phyloP scores from a whole-genome alignment of 2,888 invertebrate genomes.

The Kryphioiulus occultus region DNA sequence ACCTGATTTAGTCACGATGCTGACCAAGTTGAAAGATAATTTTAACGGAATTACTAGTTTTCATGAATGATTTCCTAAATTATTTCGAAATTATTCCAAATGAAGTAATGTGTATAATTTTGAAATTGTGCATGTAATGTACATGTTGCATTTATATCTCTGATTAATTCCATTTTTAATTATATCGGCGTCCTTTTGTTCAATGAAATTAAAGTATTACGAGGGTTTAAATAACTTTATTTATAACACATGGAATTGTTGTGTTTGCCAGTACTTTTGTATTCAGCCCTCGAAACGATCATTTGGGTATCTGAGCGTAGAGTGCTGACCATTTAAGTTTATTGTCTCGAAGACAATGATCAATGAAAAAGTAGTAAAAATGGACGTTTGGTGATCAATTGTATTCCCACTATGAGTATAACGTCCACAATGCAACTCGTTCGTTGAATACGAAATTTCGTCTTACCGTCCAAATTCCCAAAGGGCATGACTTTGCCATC shows the following conservation, averaged over 20 bases:
- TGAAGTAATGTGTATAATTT: no score
- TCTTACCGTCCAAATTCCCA: constrained; percentile 58
- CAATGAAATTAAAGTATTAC: no score
- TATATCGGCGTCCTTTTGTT: no score
- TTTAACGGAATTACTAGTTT: no score
- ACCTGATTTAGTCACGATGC: no score
- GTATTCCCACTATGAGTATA: not conserved
- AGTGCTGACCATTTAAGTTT: constrained; percentile 23
- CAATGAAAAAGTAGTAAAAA: constrained; percentile 7
- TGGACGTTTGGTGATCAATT: not conserved
- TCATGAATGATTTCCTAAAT: no score
- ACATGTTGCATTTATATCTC: no score
- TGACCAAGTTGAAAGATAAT: no score
- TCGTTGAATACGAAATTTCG: not conserved
- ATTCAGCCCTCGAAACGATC: not conserved
- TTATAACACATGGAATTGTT: not conserved
- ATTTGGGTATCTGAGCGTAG: not conserved
- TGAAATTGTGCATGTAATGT: no score
- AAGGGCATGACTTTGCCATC: constrained; percentile 83
- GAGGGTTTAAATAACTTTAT: not conserved
- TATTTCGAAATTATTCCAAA: no score
- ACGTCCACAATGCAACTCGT: not conserved
- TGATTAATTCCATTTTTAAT: no score
- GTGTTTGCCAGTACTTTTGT: not conserved
- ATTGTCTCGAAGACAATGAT: constrained; percentile 23